Base-by-base conservation (phyloP, 1,140 invertebrate species). In the Diorhabda sublineata region DNA sequence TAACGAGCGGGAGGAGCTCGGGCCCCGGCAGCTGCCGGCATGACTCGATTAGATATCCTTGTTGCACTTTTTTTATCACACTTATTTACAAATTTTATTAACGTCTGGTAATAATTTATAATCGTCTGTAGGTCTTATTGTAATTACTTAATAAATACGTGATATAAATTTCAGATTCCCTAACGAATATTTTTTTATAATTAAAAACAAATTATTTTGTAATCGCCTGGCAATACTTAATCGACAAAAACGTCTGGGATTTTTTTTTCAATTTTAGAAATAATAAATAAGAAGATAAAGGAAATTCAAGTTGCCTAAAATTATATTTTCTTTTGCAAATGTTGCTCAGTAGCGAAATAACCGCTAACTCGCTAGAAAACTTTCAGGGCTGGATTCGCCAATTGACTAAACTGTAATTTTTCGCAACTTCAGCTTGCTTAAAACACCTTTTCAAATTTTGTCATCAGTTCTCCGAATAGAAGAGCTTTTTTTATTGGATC, bases 271-370 rank as follows among this genome's bases (percentile, higher is more conserved):
- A 26, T 26, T 26, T 2, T 26, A 26, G 26, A 26, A 26, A 26
- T 26, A 26, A 26, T 26, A 26, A 26, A 2, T 26, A 1, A 26
- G 26, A 26, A 26, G 1, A 26, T 26, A 26, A 26, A 26, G 1
- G 26, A 26, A 26, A 26, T 26, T 26, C 26, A 26, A 26, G 26
- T 26, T 26, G 26, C 26, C 26, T 26, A 26, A 26, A 26, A 26
- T 26, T 26, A 26, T 26, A 1, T 26, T 26, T 57, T 57, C 11
- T 57, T 57, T 57, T 57, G 52, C 52, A 57, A 57, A 57, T 57
- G 52, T 57, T 57, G 52, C 52, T 7, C 52, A 57, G 3, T 57
- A 57, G 52, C 52, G 52, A 57, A 57, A 57, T 57, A 57, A 57
- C 52, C 52, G 52, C 52, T 57, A 57, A 57, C 11, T 57, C 52